Evolutionary conservation across 2,797 vertebrate species (phyloP), one percentile per base, ranked within the genome.

Genomic region (Sphaeramia orbicularis): DNA sequence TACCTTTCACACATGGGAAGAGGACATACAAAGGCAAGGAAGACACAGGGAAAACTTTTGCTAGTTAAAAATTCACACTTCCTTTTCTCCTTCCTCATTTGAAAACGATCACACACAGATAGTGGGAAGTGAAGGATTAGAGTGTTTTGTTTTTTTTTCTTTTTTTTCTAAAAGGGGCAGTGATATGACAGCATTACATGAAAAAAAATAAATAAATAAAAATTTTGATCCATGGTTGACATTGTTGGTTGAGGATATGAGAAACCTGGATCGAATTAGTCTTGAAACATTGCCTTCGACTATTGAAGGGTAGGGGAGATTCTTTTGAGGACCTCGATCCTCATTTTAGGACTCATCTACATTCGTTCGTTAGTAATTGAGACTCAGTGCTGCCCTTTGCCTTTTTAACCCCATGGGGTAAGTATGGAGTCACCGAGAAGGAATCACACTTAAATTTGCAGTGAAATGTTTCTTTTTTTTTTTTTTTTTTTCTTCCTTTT

Each of bases 11-110:
- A 80, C 98, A 99, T 0, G 98, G 98, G 78, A 99, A 99, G 94
- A 97, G 96, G 94, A 97, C 94, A 91, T 99, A 99, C 95, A 97
- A 95, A 96, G 98, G 98, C 93, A 99, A 98, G 90, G 97, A 99
- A 64, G 98, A 99, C 13, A 93, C 93, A 92, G 96, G 93, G 85
- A 99, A 98, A 95, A 61, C 97, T 61, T 98, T 99, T 93, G 96
- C 98, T 92, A 99, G 98, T 94, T 99, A 99, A 95, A 94, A 90
- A 54, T 47, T 61, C 67, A 67, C 78, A 45, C 65, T 52, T 59
- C 18, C 65, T 65, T 62, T 58, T 68, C 78, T 60, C 80, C 58
- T 78, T 75, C 71, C 71, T 81, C 59, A 72, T 87, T 84, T 87
- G 73, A 89, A 87, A 82, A 84, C 53, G 76, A 84, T 84, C 54